Evolutionary conservation across 2,113 vertebrate genomes (phyloP).

Genomic region (Thalassoma bifasciatum): DNA sequence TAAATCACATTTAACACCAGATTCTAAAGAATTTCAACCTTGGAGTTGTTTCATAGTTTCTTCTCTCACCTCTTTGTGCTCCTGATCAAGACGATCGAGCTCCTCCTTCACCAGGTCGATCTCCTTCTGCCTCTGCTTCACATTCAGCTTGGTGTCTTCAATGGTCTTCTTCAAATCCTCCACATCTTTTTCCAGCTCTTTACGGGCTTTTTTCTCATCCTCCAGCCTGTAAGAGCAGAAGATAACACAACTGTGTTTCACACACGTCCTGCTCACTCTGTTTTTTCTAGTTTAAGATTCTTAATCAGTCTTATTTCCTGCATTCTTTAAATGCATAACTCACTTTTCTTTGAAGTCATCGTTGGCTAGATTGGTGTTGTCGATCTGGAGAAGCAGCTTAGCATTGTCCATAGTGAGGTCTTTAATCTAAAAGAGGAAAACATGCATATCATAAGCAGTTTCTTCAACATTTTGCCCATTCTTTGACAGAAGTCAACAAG

Average conservation of each 20-base stretch:
- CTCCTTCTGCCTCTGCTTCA: conserved; percentile 73
- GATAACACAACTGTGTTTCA: not conserved
- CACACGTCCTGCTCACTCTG: not conserved
- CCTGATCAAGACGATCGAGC: conserved; percentile 67
- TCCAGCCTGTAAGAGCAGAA: conserved; percentile 66
- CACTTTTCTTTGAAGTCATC: conserved; percentile 85
- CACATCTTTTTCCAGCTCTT: conserved; percentile 79
- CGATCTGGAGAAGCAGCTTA: conserved; percentile 79
- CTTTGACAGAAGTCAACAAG: no score
- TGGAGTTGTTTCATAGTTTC: no score
- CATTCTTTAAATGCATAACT: conserved; percentile 13
- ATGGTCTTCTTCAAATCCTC: conserved; percentile 73
- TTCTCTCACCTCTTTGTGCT: conserved; percentile 78
- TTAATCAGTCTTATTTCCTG: not conserved
- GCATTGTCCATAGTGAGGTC: conserved; percentile 81
- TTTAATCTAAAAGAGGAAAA: conserved; percentile 69
- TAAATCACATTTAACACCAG: not conserved
- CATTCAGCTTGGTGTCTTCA: conserved; percentile 73
- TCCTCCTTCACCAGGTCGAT: conserved; percentile 77
- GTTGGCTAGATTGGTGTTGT: conserved; percentile 80
- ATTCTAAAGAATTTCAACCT: not conserved
- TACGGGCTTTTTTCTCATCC: conserved; percentile 64
- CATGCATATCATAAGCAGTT: no score
- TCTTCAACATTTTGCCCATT: no score
- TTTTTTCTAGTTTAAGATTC: not conserved